Evolutionary conservation across 2,113 vertebrate genomes (phyloP).

Genomic region (Anseranas semipalmata): DNA sequence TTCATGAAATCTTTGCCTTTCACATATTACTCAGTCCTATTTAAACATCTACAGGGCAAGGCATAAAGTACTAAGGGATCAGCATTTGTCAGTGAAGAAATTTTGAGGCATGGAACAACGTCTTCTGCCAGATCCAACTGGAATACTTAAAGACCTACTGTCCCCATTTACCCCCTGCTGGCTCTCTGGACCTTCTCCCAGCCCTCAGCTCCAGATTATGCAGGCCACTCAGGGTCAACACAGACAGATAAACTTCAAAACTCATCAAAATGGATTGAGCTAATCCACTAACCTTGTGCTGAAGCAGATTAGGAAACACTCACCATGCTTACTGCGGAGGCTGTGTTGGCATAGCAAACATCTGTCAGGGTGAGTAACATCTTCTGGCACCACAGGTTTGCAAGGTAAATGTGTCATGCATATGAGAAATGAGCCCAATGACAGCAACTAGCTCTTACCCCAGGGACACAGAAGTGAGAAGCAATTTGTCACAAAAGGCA

Average conservation of each 20-base stretch:
- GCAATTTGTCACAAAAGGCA: neutral
- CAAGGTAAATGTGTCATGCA: neutral
- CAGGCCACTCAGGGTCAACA: neutral
- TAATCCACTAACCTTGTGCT: neutral
- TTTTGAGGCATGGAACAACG: neutral
- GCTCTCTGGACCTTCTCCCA: neutral
- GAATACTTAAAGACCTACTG: neutral
- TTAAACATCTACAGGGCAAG: neutral
- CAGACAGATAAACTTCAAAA: neutral
- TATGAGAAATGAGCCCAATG: neutral
- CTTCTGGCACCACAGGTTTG: neutral
- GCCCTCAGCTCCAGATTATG: fast-evolving
- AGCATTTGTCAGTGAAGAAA: neutral
- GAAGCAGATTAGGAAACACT: neutral
- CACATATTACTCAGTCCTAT: neutral
- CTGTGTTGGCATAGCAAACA: neutral
- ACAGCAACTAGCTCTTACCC: neutral
- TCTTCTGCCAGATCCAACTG: neutral
- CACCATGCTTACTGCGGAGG: neutral
- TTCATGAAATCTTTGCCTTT: neutral
- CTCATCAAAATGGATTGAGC: fast-evolving
- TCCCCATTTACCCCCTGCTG: neutral
- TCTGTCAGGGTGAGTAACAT: neutral
- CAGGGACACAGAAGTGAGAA: neutral
- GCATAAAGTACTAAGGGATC: neutral